A percentile compares a stretch with the other conserved stretches of the same genome.
phyloP scores from a whole-genome alignment of 2,888 invertebrate species.

The Macrosoma leucophasiata region DNA sequence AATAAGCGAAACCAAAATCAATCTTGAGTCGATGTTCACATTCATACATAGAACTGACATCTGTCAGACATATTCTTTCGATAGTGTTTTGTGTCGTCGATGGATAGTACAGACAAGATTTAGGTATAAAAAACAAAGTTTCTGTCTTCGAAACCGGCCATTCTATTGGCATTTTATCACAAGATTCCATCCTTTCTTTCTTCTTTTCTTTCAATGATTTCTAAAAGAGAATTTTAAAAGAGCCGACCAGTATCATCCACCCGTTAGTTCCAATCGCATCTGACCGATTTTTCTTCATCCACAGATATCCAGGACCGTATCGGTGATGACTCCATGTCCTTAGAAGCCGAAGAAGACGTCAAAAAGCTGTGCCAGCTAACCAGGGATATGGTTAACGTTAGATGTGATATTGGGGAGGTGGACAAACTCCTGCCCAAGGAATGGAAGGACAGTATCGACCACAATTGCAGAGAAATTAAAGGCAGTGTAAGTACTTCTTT shows the following conservation, averaged over 20 bases:
- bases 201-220: conserved; percentile 10
- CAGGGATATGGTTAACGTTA: conserved; percentile 50
- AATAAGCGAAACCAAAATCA: too few relatives aligned
- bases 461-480: conserved; percentile 53
- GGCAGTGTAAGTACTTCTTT: conserved; percentile 56
- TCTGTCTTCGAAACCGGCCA: neutral
- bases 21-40: too few relatives aligned
- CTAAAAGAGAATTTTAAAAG: too few relatives aligned
- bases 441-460: conserved; percentile 69
- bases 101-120: neutral
- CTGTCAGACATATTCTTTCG: too few relatives aligned
- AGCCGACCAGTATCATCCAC: too few relatives aligned
- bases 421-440: conserved; percentile 47
- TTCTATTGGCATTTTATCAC: neutral
- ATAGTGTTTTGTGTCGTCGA: too few relatives aligned
- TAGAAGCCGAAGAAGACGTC: conserved; percentile 61
- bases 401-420: conserved; percentile 49
- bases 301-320: conserved; percentile 52
- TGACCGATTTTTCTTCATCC: conserved; percentile 13
- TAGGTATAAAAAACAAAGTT: neutral
- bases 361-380: conserved; percentile 44
- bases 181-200: conserved; percentile 8
- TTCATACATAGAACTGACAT: too few relatives aligned
- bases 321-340: conserved; percentile 52
- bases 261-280: conserved; percentile 5